Evolutionary conservation across 2,888 invertebrate species (phyloP).

Genomic region (Seira musarum): DNA sequence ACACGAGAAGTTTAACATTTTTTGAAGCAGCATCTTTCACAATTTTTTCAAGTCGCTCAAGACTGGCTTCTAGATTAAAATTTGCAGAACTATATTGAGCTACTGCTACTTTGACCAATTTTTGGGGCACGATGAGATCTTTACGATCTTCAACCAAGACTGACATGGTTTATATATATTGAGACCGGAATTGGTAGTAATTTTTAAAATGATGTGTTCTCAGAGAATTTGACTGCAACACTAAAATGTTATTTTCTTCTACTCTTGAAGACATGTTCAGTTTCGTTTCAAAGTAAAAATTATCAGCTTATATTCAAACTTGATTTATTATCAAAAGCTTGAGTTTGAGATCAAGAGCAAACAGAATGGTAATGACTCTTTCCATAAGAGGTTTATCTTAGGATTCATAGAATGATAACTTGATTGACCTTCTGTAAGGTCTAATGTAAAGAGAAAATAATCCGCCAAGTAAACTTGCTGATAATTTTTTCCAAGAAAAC

Average conservation of each 20-base stretch:
- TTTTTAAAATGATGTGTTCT: too few relatives aligned
- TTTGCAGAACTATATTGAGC: constrained; percentile 59
- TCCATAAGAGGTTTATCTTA: not conserved
- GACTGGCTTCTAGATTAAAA: constrained; percentile 44
- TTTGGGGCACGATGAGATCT: constrained; percentile 37
- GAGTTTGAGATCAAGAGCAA: too few relatives aligned
- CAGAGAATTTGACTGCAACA: too few relatives aligned
- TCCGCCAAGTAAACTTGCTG: too few relatives aligned
- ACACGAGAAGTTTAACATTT: constrained; percentile 55
- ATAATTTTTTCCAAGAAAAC: not conserved
- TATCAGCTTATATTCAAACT: not conserved
- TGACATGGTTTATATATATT: too few relatives aligned
- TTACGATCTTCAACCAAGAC: constrained; percentile 19
- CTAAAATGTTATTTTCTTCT: too few relatives aligned
- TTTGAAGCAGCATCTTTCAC: constrained; percentile 53
- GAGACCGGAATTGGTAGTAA: too few relatives aligned
- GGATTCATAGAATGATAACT: not conserved
- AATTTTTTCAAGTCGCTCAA: constrained; percentile 44
- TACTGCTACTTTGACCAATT: constrained; percentile 54
- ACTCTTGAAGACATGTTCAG: too few relatives aligned
- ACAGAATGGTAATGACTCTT: not conserved
- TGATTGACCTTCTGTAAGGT: not conserved
- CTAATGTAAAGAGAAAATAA: too few relatives aligned
- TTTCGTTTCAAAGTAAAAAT: not conserved
- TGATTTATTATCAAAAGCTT: not conserved